Evolutionary conservation across 2,797 vertebrate genomes (phyloP).

Genomic region (Erpetoichthys calabaricus): DNA sequence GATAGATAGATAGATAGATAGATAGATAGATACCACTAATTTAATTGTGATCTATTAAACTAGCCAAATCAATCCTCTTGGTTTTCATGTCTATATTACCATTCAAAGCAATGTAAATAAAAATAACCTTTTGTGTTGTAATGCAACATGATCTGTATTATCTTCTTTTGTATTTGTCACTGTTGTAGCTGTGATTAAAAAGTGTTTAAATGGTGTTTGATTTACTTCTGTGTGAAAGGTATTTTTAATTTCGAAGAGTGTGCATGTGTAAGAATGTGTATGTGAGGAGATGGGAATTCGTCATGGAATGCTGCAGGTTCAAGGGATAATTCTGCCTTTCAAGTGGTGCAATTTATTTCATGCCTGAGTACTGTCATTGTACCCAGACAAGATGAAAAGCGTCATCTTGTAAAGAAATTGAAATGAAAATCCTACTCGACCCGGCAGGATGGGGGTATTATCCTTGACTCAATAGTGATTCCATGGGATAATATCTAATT

Average conservation of each 20-base stretch:
- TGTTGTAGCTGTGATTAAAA: slow-evolving; percentile 26
- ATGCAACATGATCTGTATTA: no score
- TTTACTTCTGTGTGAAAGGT: no score
- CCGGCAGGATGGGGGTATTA: slow-evolving; percentile 80
- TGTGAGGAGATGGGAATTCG: slow-evolving; percentile 18
- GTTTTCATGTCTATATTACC: no score
- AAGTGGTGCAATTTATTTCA: slow-evolving; percentile 87
- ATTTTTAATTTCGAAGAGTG: slow-evolving; percentile 5
- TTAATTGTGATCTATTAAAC: no score
- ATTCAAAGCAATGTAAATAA: no score
- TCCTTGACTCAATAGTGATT: slow-evolving; percentile 82
- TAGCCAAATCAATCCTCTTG: no score
- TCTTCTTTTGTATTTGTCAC: neutral
- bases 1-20: no score
- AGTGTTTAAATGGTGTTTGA: slow-evolving; percentile 27
- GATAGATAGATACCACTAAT: no score
- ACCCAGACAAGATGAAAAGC: slow-evolving; percentile 80
- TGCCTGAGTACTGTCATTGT: slow-evolving; percentile 71
- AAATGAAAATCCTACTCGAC: slow-evolving; percentile 90
- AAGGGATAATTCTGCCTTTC: slow-evolving; percentile 85
- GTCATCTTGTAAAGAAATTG: slow-evolving; percentile 89
- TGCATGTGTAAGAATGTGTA: neutral
- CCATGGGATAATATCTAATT: slow-evolving; percentile 90
- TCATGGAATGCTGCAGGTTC: slow-evolving; percentile 65
- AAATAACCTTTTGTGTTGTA: no score